phyloP scores from a whole-genome alignment of 2,113 vertebrate genomes.

The Cathartes aura region DNA sequence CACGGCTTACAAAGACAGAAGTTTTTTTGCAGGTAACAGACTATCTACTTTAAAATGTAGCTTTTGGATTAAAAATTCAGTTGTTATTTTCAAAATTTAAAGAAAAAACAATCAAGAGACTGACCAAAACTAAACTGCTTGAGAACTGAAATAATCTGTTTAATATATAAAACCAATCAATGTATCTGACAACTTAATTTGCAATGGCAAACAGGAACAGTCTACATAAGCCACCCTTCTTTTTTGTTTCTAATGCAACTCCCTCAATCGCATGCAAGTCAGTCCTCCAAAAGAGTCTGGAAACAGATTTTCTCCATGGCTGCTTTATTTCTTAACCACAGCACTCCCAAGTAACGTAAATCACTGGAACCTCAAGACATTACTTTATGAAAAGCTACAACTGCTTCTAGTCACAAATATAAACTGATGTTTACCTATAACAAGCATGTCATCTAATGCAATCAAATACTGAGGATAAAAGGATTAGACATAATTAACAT shows the following conservation, averaged over 20 bases:
- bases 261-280: background rate
- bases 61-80: background rate
- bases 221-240: background rate
- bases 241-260: background rate
- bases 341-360: background rate
- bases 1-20: accelerated
- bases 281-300: background rate
- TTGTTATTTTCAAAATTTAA: background rate
- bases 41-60: background rate
- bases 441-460: background rate
- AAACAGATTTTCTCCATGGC: background rate
- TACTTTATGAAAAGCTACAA: background rate
- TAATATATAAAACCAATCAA: background rate
- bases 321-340: constrained; percentile 5
- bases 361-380: background rate
- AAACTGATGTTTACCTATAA: background rate
- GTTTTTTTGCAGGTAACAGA: background rate
- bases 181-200: background rate
- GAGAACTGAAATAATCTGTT: background rate
- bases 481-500: background rate
- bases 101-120: background rate
- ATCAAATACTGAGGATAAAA: background rate
- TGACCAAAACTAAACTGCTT: background rate
- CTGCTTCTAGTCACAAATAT: background rate
- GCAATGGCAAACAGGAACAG: background rate